Evolutionary conservation across 53 echinoderm and acorn worm genomes (phyloP).

Genomic region (Pentamera pediparva): DNA sequence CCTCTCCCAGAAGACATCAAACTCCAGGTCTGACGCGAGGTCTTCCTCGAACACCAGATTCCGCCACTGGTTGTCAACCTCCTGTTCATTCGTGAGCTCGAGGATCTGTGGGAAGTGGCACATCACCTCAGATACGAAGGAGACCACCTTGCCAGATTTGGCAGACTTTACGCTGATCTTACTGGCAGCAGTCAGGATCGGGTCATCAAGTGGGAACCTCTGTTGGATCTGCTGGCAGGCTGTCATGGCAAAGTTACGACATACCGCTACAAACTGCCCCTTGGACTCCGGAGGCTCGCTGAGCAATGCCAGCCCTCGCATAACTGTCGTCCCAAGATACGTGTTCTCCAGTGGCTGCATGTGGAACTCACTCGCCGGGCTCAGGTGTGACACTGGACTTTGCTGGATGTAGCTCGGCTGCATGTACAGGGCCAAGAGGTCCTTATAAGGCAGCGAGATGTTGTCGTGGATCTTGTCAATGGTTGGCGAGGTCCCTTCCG

Average conservation of each 20-base stretch:
- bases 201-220: conserved; percentile 1
- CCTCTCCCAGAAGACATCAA: conserved; percentile 1
- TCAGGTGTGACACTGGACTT: neutral
- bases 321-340: conserved; percentile 2
- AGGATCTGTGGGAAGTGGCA: conserved; percentile 8
- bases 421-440: conserved; percentile 2
- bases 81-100: conserved; percentile 2
- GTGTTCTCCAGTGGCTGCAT: conserved; percentile 13
- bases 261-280: conserved; percentile 3
- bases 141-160: neutral
- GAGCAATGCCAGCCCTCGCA: neutral
- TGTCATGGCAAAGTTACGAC: conserved; percentile 5
- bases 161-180: neutral
- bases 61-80: conserved; percentile 4
- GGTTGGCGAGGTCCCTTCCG: neutral
- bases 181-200: conserved; percentile 3
- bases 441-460: neutral
- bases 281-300: conserved; percentile 2
- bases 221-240: conserved; percentile 16
- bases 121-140: neutral
- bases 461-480: neutral
- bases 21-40: neutral
- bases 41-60: conserved; percentile 6
- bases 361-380: neutral
- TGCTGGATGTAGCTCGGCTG: neutral